A percentile compares a stretch with the other conserved stretches of the same genome.
These are phyloP conservation scores for Margarornis squamiger DNA, from an alignment of 2,797 vertebrate species.

Conservation along the genomic window DNA sequence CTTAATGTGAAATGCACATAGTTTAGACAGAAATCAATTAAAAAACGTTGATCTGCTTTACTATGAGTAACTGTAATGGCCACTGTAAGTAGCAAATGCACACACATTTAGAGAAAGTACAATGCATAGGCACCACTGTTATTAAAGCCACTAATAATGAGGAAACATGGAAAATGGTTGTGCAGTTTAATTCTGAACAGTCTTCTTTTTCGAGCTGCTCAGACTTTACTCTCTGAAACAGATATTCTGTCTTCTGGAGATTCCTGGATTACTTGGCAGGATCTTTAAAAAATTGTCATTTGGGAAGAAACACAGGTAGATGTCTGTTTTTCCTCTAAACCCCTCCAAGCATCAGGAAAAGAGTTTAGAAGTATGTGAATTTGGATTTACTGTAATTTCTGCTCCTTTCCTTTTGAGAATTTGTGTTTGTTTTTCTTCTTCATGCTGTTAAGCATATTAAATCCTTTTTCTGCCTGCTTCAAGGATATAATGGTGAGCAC, in stretches of 20 bases:
- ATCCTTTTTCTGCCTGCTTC: neutral
- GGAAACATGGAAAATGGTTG: neutral
- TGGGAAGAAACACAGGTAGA: neutral
- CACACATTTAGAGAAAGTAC: neutral
- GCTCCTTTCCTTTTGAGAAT: neutral
- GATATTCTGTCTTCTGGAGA: neutral
- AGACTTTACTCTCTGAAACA: neutral
- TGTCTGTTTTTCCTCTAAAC: neutral
- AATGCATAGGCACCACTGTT: neutral
- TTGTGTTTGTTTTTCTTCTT: neutral
- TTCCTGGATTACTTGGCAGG: neutral
- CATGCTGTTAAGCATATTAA: neutral
- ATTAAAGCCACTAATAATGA: conserved; percentile 1
- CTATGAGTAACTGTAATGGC: neutral
- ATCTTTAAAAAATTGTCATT: conserved; percentile 1
- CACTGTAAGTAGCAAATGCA: neutral
- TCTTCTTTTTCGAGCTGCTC: neutral
- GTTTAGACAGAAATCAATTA: neutral
- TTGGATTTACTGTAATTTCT: neutral
- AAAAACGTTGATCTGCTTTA: neutral
- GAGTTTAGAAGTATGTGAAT: neutral
- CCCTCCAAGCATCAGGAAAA: neutral
- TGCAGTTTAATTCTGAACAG: neutral
- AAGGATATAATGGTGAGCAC: neutral
- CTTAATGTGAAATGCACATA: neutral